Conservation (phyloP, 2,797 vertebrate genomes). For the Anomalospiza imberbis region DNA sequence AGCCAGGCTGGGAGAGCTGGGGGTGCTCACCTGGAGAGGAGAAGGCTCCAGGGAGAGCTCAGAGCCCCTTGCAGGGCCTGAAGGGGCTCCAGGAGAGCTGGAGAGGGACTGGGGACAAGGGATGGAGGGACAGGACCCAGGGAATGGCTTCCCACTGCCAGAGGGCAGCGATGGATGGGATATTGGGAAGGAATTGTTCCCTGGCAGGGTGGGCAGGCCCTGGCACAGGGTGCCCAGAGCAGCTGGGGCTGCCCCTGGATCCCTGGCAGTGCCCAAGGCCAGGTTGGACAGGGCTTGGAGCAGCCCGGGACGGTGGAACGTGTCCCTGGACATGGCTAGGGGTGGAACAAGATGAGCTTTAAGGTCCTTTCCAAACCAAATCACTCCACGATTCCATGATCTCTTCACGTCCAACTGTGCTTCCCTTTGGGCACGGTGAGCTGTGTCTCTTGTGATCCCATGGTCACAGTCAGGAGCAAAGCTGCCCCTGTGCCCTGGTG, state of each 20-base stretch:
- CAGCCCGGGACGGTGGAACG: rapidly evolving
- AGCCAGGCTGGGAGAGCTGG: not conserved
- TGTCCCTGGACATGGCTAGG: not conserved
- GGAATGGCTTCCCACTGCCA: not conserved
- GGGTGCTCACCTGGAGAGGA: not conserved
- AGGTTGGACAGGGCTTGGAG: rapidly evolving
- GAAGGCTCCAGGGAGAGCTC: not conserved
- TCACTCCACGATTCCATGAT: not conserved
- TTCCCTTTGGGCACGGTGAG: not conserved
- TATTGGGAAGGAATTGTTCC: not conserved
- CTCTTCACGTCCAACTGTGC: not conserved
- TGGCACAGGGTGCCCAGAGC: not conserved
- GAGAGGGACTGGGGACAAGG: not conserved
- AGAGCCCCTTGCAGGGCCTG: not conserved
- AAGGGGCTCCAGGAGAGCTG: not conserved
- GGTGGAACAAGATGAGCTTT: rapidly evolving
- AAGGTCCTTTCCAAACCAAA: not conserved
- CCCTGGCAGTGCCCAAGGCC: not conserved
- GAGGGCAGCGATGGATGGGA: not conserved
- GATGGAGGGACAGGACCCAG: not conserved
- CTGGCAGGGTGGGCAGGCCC: not conserved
- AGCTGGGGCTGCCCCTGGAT: not conserved
- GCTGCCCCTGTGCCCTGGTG: not conserved
- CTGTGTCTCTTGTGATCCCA: not conserved
- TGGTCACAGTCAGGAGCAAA: not conserved